Conservation (phyloP, 2,113 vertebrate species). For the Gymnocephalus cernua region DNA sequence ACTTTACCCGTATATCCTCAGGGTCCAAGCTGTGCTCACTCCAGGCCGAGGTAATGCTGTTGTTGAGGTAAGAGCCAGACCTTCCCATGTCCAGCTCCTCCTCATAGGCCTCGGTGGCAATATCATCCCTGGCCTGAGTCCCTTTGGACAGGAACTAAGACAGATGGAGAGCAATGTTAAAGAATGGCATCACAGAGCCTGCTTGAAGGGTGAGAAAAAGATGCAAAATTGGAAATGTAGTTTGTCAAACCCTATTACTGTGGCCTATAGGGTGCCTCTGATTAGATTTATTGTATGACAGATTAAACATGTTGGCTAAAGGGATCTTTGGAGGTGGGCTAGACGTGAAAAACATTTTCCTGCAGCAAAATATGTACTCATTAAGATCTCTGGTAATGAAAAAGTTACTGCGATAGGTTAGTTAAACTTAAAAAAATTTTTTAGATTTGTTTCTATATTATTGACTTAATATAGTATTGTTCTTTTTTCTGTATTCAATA, state of each 20-base stretch:
- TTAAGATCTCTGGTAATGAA: background rate
- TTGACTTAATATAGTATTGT: background rate
- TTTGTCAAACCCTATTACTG: background rate
- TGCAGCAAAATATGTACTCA: constrained; percentile 1
- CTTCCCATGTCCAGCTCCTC: constrained; percentile 97
- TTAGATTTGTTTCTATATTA: background rate
- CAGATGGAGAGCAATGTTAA: constrained; percentile 31
- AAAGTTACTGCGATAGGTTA: constrained; percentile 3
- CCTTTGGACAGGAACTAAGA: constrained; percentile 93
- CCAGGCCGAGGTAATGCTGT: constrained; percentile 98
- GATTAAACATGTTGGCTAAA: background rate
- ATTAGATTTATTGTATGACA: constrained; percentile 1
- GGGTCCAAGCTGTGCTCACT: constrained; percentile 98
- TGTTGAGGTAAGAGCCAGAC: constrained; percentile 97
- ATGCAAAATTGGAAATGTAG: background rate
- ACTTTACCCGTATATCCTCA: constrained; percentile 94
- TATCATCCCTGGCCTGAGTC: constrained; percentile 94
- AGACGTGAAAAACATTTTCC: background rate
- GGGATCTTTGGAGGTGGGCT: background rate
- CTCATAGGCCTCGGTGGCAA: constrained; percentile 96
- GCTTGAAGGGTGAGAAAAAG: background rate
- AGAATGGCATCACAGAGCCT: background rate
- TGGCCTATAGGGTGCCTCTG: background rate
- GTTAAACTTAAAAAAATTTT: background rate
- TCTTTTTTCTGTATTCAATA: background rate